Evolutionary conservation across 1,140 invertebrate genomes (phyloP), one percentile per base, ranked within the genome.

Genomic region (Pomacea maculata): DNA sequence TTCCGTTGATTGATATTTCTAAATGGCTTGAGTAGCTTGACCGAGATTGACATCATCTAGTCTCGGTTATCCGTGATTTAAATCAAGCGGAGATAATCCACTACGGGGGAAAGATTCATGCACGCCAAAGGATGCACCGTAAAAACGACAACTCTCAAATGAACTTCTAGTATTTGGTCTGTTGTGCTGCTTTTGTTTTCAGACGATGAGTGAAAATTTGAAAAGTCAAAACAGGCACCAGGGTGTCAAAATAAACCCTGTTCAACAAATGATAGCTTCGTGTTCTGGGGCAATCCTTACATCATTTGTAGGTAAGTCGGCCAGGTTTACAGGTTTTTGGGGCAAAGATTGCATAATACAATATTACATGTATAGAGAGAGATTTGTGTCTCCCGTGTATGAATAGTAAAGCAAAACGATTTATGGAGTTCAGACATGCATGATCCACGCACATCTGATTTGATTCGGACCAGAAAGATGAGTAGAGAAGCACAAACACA

Each of bases 201-300:
- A 64, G 29, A 79, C 25, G 63, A 81, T 75, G 65, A 70, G n/a
- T 8, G 17, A 70, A 75, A 19, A n/a, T 52, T 67, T 74, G 54
- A 80, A 75, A 14, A 64, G 29, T 15, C 45, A 70, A 12, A 70
- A 25, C 65, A 78, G 67, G 11, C 78, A 45, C 45, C 67, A 75
- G 34, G 77, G 81, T 52, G 79, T 79, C 94, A 64, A 92, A 92
- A 96, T 97, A 77, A 96, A 93, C 83, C 95, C 96, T 1, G 90
- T 94, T 80, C 97, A 99, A 91, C 97, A 98, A 93, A 96, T 97
- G 92, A 92, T 95, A 83, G 95, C 97, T 57, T 96, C 97, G 68
- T 97, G 96, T 88, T 94, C 95, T 65, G 97, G 97, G 84, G 97
- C 97, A 21, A 89, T 98, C 21, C 92, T 97, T 84, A 98, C 97